Evolutionary conservation across 2,888 invertebrate genomes (phyloP).

Genomic region (Tiliacea aurago): DNA sequence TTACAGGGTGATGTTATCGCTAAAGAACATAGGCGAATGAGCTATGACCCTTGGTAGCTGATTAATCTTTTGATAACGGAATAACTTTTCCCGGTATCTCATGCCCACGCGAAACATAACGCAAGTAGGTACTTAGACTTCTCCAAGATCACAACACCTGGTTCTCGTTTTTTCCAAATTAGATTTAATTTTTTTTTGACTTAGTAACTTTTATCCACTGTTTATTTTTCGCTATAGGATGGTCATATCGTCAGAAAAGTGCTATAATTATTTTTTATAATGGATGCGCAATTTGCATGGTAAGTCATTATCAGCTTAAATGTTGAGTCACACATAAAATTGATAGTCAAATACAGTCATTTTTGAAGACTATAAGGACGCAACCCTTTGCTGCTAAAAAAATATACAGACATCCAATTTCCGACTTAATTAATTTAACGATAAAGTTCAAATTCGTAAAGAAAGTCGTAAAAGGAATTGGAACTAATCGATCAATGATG

Average conservation of each 20-base stretch:
- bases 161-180: no score
- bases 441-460: conserved; percentile 48
- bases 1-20: no score
- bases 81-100: not conserved
- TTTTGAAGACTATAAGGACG: conserved; percentile 30
- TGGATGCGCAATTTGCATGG: no score
- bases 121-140: not conserved
- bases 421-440: not conserved
- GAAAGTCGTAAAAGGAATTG: conserved; percentile 58
- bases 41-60: no score
- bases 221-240: not conserved
- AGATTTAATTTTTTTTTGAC: not conserved
- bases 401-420: conserved; percentile 42
- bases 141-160: no score
- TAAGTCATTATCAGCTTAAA: not conserved
- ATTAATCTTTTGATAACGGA: no score
- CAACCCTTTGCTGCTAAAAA: conserved; percentile 50
- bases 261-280: not conserved
- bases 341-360: conserved; percentile 60
- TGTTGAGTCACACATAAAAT: conserved; percentile 56
- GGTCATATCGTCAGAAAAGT: not conserved
- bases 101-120: not conserved
- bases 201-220: not conserved
- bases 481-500: conserved; percentile 86
- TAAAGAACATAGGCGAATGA: no score